Base-by-base conservation (phyloP, 2,113 vertebrate species). In the Cyprinodon tularosa region DNA sequence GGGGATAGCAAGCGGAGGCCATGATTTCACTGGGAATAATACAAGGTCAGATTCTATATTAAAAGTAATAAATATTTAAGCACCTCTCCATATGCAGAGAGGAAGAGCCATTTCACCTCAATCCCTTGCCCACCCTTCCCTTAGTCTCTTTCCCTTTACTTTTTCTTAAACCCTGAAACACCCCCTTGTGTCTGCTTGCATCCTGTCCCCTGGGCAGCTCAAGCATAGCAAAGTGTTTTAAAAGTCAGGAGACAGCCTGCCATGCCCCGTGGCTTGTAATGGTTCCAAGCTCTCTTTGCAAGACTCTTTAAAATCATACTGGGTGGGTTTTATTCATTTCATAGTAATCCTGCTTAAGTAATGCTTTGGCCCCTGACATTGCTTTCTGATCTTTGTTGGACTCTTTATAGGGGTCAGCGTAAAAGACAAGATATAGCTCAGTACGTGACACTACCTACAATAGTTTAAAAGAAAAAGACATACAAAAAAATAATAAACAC, bases 161-260 rank as follows among this genome's bases (percentile, higher is more conserved):
- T 88, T 81, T 90, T 89, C 90, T 89, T 80, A 89, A 84, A 76
- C 77, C 76, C 88, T 90, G 88, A 92, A 93, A 93, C 86, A 90
- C 86, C 90, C 89, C 88, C 89, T 85, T 90, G 91, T 92, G 93
- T 93, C 88, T 77, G 73, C 81, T 87, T 88, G 77, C 84, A 90
- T 90, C 75, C 66, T 78, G 78, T 92, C 89, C 91, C 86, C 79
- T 71, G 73, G 89, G 90, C 82, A 90, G 82, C 86, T 91, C 88
- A 90, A 90, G 92, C 92, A 92, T 93, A 89, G 82, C 86, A 63
- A 81, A 92, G 86, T 93, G 88, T 90, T 93, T 93, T 91, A 86
- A 90, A 91, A 91, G 88, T 90, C 88, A 86, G 89, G 80, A 83
- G 82, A 83, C 83, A 73, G 81, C 76, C 50, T n/a, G 17, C n/a